These are phyloP conservation scores for Danio albolineatus DNA, from an alignment of 2,797 vertebrate species.

Conservation along the genomic window DNA sequence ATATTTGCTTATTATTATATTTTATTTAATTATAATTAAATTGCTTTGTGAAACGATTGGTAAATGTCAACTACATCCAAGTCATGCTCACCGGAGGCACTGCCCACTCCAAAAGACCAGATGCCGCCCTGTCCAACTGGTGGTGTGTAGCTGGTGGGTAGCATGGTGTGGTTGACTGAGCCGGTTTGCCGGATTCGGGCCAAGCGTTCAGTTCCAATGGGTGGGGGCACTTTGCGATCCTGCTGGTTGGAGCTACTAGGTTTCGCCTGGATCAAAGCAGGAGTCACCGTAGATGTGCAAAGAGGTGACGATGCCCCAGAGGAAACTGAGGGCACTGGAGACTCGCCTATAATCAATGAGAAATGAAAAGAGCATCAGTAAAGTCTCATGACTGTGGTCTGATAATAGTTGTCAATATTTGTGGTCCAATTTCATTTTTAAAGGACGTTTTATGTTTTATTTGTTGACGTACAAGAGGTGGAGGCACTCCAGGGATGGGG, in stretches of 20 bases:
- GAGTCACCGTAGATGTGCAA: conserved; percentile 88
- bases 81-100: conserved; percentile 84
- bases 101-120: conserved; percentile 98
- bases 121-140: conserved; percentile 97
- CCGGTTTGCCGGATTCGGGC: conserved; percentile 96
- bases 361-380: neutral
- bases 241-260: conserved; percentile 82
- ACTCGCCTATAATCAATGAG: conserved; percentile 84
- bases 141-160: conserved; percentile 94
- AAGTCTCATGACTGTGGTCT: neutral
- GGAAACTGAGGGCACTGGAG: conserved; percentile 92
- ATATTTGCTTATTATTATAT: no score
- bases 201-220: conserved; percentile 95
- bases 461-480: conserved; percentile 88
- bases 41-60: neutral
- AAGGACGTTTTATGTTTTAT: neutral
- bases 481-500: conserved; percentile 98
- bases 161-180: conserved; percentile 88
- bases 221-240: conserved; percentile 96
- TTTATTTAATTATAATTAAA: no score
- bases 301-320: conserved; percentile 92
- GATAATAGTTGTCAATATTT: neutral
- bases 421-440: neutral
- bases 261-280: conserved; percentile 89
- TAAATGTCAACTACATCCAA: neutral